These are phyloP conservation scores for Trissoscelio sp. DNA, from an alignment of 2,888 invertebrate genomes.

Conservation along the genomic window DNA sequence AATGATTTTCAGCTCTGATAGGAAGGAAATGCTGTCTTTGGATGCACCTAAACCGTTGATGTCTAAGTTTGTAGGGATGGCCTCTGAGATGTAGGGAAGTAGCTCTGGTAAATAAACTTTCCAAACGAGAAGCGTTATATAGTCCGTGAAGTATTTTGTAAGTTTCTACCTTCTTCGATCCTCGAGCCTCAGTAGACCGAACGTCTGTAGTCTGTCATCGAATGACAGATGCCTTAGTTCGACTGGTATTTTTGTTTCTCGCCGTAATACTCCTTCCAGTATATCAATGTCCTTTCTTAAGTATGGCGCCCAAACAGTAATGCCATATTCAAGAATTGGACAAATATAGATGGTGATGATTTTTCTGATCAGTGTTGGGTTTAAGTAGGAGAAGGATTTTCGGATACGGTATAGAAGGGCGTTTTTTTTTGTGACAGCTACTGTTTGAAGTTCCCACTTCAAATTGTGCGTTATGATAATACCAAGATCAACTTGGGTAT, in stretches of 20 bases:
- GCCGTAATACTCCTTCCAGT: not conserved
- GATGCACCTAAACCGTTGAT: not conserved
- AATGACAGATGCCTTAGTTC: not conserved
- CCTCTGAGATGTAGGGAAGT: not conserved
- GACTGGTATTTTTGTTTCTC: not conserved
- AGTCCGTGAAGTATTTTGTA: not conserved
- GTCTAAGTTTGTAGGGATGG: constrained; percentile 1
- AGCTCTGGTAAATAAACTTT: not conserved
- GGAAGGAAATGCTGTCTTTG: not conserved
- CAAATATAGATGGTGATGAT: not conserved
- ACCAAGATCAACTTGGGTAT: constrained; percentile 5
- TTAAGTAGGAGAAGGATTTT: not conserved
- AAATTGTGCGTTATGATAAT: not conserved
- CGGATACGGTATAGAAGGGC: not conserved
- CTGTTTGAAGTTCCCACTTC: too few species aligned
- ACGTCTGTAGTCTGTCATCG: not conserved
- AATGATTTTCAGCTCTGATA: not conserved
- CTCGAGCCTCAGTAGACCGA: not conserved
- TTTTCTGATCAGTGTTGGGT: not conserved
- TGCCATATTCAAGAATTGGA: constrained; percentile 7
- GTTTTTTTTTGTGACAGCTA: too few species aligned
- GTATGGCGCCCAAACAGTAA: constrained; percentile 5
- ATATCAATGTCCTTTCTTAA: not conserved
- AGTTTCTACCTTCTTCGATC: constrained; percentile 4
- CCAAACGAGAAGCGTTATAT: not conserved